phyloP scores from a whole-genome alignment of 2,113 vertebrate genomes.

The Laticauda laticaudata region DNA sequence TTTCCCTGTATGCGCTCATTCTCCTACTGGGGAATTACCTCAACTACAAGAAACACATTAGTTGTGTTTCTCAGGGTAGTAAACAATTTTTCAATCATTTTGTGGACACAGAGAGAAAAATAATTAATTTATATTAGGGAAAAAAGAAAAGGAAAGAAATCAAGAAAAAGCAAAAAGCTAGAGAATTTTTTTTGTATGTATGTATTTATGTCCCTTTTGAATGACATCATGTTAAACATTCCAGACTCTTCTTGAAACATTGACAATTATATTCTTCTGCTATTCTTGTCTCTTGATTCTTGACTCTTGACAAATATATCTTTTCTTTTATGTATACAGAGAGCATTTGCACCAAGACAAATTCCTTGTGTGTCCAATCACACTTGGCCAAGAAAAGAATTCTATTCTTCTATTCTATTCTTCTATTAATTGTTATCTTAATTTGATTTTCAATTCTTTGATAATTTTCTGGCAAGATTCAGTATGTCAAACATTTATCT shows the following conservation, averaged over 20 bases:
- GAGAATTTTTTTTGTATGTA: background rate
- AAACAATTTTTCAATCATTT: background rate
- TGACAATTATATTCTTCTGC: background rate
- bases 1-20: too few relatives aligned
- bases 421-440: background rate
- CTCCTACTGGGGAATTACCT: too few relatives aligned
- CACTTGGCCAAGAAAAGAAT: too few relatives aligned
- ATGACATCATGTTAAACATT: background rate
- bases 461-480: background rate
- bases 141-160: background rate
- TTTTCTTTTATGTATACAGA: too few relatives aligned
- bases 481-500: background rate
- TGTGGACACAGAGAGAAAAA: background rate
- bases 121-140: background rate
- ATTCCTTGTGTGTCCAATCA: too few relatives aligned
- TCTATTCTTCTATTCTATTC: too few relatives aligned
- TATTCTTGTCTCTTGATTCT: background rate
- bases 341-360: too few relatives aligned
- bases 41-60: constrained; percentile 1
- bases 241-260: background rate
- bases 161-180: background rate
- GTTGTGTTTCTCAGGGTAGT: constrained; percentile 18
- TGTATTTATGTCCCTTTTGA: background rate
- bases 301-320: too few relatives aligned
- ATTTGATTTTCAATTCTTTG: background rate